These are phyloP conservation scores for Xerus rutilus DNA, from an alignment of 2,797 vertebrate genomes.

Conservation along the genomic window DNA sequence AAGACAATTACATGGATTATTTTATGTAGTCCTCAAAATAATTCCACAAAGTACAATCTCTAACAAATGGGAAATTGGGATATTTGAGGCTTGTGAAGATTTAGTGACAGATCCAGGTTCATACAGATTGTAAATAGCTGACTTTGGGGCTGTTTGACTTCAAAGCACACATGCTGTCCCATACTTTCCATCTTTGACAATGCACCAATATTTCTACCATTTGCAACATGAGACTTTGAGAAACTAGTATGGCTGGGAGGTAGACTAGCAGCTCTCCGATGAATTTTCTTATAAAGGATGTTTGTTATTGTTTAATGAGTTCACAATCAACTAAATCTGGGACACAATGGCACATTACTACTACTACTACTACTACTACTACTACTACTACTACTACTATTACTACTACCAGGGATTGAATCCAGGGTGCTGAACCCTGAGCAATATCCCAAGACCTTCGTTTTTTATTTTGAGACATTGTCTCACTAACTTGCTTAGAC, in stretches of 20 bases:
- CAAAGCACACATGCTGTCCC: slow-evolving; percentile 3
- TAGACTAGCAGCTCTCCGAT: neutral
- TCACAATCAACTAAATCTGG: neutral
- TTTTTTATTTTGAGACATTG: too few relatives aligned
- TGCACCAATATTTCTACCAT: neutral
- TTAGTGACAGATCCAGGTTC: slow-evolving; percentile 10
- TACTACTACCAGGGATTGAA: too few relatives aligned
- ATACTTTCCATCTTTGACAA: neutral
- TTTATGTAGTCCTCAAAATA: neutral
- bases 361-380: too few relatives aligned
- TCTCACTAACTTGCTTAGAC: too few relatives aligned
- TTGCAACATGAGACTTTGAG: slow-evolving; percentile 17
- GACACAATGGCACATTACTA: too few relatives aligned
- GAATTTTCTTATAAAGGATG: neutral
- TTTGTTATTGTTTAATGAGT: slow-evolving; percentile 3
- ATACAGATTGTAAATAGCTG: slow-evolving; percentile 27
- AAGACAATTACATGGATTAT: neutral
- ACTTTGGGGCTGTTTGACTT: neutral
- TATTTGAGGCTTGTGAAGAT: slow-evolving; percentile 23
- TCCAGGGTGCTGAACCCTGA: too few relatives aligned
- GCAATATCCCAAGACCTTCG: too few relatives aligned
- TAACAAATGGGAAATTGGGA: slow-evolving; percentile 46
- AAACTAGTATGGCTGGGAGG: neutral
- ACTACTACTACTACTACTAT: too few relatives aligned
- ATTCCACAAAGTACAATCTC: neutral